Evolutionary conservation across 2,888 invertebrate species (phyloP).

Genomic region (Caenorhabditis zanzibari): DNA sequence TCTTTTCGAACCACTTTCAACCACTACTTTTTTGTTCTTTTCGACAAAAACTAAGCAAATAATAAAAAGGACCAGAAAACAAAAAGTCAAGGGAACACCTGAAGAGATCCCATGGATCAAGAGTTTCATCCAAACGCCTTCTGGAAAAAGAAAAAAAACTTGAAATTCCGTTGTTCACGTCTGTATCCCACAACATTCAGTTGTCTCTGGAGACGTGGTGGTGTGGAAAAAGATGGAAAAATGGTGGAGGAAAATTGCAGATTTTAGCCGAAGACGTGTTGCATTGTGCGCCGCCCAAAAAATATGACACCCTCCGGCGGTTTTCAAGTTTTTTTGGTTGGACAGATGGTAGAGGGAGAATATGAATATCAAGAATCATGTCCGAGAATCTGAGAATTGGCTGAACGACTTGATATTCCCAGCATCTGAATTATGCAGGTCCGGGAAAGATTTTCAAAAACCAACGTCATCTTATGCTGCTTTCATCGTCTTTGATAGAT

Average conservation of each 20-base stretch:
- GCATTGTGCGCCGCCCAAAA: conserved; percentile 31
- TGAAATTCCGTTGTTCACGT: conserved; percentile 25
- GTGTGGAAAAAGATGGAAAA: conserved; percentile 20
- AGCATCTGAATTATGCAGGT: too few species aligned
- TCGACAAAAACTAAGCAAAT: conserved; percentile 15
- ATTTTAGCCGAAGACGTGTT: conserved; percentile 48
- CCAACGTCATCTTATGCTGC: too few species aligned
- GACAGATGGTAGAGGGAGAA: conserved; percentile 19
- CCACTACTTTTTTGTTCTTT: conserved; percentile 35
- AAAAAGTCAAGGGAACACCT: background rate
- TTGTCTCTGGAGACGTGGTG: conserved; percentile 49
- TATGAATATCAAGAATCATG: conserved; percentile 10
- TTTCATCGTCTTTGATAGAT: too few species aligned
- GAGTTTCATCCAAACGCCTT: background rate
- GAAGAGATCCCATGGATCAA: background rate
- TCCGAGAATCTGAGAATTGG: background rate
- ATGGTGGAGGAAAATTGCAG: conserved; percentile 52
- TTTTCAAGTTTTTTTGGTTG: conserved; percentile 53
- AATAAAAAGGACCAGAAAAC: background rate
- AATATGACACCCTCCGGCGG: conserved; percentile 59
- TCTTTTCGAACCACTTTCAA: conserved; percentile 26
- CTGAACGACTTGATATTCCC: too few species aligned
- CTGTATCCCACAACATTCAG: conserved; percentile 21
- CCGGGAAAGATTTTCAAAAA: too few species aligned
- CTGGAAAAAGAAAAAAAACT: background rate